Evolutionary conservation across 2,888 invertebrate species (phyloP).

Genomic region (Thecophora atra): DNA sequence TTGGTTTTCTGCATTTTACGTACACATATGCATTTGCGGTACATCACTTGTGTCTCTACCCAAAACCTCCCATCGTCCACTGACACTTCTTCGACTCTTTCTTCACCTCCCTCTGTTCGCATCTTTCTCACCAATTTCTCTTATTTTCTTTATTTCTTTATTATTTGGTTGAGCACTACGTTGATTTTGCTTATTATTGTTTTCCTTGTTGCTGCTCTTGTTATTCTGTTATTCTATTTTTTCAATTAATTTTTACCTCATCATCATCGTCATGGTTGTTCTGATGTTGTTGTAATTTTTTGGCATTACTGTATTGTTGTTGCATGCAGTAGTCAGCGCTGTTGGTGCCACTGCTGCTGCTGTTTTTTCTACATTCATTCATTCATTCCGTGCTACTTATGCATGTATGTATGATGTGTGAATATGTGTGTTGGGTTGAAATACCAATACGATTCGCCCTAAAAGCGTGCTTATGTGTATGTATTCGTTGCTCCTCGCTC

Average conservation of each 20-base stretch:
- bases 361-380: neutral
- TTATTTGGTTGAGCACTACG: too few species aligned
- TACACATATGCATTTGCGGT: too few species aligned
- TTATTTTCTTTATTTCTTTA: too few species aligned
- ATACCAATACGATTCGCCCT: neutral
- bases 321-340: conserved; percentile 20
- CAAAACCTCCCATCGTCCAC: too few species aligned
- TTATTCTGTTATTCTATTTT: conserved; percentile 25
- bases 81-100: neutral
- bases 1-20: too few species aligned
- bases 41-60: neutral
- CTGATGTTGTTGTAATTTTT: too few species aligned
- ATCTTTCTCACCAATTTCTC: conserved; percentile 18
- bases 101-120: neutral
- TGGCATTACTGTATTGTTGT: too few species aligned
- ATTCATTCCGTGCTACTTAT: neutral
- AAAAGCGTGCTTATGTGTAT: neutral
- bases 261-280: too few species aligned
- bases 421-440: neutral
- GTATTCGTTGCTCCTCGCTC: neutral
- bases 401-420: neutral
- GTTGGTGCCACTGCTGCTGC: conserved; percentile 34
- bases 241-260: neutral
- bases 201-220: too few species aligned
- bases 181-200: too few species aligned